These are phyloP conservation scores for Labia minor DNA, from an alignment of 2,888 invertebrate species.

Conservation along the genomic window DNA sequence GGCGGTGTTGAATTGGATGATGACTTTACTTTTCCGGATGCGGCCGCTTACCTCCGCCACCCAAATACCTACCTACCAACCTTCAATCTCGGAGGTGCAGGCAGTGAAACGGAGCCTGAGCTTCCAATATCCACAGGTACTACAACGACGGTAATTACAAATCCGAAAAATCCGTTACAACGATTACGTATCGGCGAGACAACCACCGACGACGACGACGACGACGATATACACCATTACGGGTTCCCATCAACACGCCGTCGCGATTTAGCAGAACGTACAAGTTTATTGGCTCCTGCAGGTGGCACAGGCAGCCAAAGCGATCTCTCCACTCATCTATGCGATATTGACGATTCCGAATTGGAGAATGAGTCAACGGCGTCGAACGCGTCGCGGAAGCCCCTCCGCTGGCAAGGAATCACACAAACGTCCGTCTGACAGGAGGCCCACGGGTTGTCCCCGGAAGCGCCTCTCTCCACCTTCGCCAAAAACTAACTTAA, in stretches of 20 bases:
- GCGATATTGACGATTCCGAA: slow-evolving; percentile 81
- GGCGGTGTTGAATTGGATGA: slow-evolving; percentile 49
- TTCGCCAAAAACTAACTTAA: slow-evolving; percentile 13
- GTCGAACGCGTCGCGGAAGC: slow-evolving; percentile 32
- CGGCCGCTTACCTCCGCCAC: slow-evolving; percentile 66
- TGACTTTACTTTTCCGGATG: slow-evolving; percentile 40
- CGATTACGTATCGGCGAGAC: slow-evolving; percentile 33
- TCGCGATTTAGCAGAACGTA: slow-evolving; percentile 47
- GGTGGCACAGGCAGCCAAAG: slow-evolving; percentile 65
- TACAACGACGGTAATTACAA: slow-evolving; percentile 33
- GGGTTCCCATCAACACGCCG: slow-evolving; percentile 13
- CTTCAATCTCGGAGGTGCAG: not conserved
- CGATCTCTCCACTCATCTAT: slow-evolving; percentile 75
- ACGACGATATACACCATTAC: slow-evolving; percentile 21
- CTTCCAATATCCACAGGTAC: slow-evolving; percentile 21
- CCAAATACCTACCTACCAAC: slow-evolving; percentile 70
- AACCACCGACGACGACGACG: slow-evolving; percentile 32
- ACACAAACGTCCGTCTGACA: slow-evolving; percentile 40
- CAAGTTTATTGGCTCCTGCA: slow-evolving; percentile 47
- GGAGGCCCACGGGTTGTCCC: slow-evolving; percentile 17
- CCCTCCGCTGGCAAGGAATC: slow-evolving; percentile 36
- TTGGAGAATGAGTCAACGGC: slow-evolving; percentile 46
- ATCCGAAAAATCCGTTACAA: slow-evolving; percentile 27
- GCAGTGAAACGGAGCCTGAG: slow-evolving; percentile 32
- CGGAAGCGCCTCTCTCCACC: slow-evolving; percentile 1